Evolutionary conservation across 2,797 vertebrate species (phyloP), one percentile per base, ranked within the genome.

Genomic region (Hydrocynus forskahlii): DNA sequence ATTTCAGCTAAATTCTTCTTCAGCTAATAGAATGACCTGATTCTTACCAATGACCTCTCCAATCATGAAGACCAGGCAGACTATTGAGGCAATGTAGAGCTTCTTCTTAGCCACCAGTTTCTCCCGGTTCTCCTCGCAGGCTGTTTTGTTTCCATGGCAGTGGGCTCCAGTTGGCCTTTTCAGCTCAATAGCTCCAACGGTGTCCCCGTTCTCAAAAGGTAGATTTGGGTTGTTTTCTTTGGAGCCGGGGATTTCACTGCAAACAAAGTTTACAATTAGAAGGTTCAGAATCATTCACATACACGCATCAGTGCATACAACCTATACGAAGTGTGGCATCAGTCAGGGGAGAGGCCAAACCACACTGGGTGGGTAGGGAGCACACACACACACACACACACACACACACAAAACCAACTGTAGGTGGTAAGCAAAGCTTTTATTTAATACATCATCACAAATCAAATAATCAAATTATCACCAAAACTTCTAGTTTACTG

Each of bases 21-120:
- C 29, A 2, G n/a, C 35, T 35, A 40, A 54, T 9, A 55, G 21
- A 12, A 45, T 23, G 19, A n/a, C 17, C 13, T 25, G 5, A 66
- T 40, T 68, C 21, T 93, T 90, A 99, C 98, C 98, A 79, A 97
- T 93, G 83, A 98, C 95, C 86, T 99, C 98, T 14, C 97, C 97
- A 0, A 97, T 93, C 97, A 99, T 98, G 94, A 99, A 99, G 91
- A 97, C 1, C 7, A 96, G 94, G 88, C 98, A 99, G 85, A 99
- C 90, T 0, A 90, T 89, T 0, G 97, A 98, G 40, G 97, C 97
- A 0, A 97, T 78, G 54, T 93, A 95, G 21, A 99, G 95, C 86
- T 99, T 97, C 92, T 89, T 96, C 85, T 91, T 93, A 0, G 98
- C 97, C 83, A 94, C 89, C 60, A 92, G 82, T 83, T 92, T 91